Evolutionary conservation across 2,113 vertebrate species (phyloP), one percentile per base, ranked within the genome.

Genomic region (Gallinago undulata): DNA sequence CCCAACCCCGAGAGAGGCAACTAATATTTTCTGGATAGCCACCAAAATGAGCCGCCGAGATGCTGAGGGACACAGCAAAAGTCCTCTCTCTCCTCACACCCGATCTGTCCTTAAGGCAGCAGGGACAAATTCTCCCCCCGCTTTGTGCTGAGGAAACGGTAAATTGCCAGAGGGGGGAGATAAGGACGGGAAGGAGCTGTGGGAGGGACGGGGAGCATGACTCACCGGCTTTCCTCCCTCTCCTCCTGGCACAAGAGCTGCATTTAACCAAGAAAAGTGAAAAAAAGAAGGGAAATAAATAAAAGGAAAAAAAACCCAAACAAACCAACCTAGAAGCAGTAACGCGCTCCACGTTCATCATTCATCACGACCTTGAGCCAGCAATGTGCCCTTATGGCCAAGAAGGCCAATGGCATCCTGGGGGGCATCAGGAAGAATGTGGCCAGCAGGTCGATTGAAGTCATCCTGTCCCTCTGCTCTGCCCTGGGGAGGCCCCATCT

Each of bases 141-240:
- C 13, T 5, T 60, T 6, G 24, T 59, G 55, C 56, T 21, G 24
- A 74, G 67, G 59, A 95, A 96, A 92, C 79, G 67, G 72, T 30
- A 41, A 89, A 94, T 80, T 91, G 72, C 53, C 19, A 8, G 47
- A 19, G 14, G n/a, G 18, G 37, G 45, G n/a, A 88, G 90, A 94
- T 80, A 86, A 90, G 73, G 75, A 89, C 23, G 75, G 64, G 64
- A 89, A 48, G 60, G 78, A 89, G 91, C 50, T 87, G 85, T 53
- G 4, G 11, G 53, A 90, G 39, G 70, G 37, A 27, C 22, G n/a
- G 72, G 73, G 51, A 79, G 41, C 25, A 19, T 91, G 94, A 96
- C 77, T 96, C 93, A 95, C 55, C 90, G 87, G 43, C 81, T 95
- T 83, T 88, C 59, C 51, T 84, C 78, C 22, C 0, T 35, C 79